These are phyloP conservation scores for Chrysocyon brachyurus DNA, from an alignment of 2,797 vertebrate species.

Conservation along the genomic window DNA sequence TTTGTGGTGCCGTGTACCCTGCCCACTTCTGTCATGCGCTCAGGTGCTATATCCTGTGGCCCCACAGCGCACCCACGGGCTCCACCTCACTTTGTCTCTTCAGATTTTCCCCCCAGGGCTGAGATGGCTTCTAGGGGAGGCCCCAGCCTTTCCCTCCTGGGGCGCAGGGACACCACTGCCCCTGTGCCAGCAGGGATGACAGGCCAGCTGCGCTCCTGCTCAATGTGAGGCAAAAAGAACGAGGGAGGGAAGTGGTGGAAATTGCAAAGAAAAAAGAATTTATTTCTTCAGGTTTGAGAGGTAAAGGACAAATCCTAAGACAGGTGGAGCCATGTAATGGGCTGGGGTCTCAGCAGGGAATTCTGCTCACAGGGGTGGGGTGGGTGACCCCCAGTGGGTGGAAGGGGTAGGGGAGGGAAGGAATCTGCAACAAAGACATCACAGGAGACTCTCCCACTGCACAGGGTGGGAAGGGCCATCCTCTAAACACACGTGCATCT, in stretches of 20 bases:
- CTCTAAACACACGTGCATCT: slow-evolving; percentile 78
- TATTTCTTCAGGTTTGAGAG: not conserved
- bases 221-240: not conserved
- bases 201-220: too few relatives aligned
- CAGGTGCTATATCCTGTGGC: rapidly evolving
- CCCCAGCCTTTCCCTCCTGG: not conserved
- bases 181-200: not conserved
- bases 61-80: rapidly evolving
- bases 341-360: rapidly evolving
- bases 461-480: slow-evolving; percentile 66
- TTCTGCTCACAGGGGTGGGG: too few relatives aligned
- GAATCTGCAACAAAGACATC: slow-evolving; percentile 73
- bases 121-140: not conserved
- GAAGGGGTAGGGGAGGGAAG: slow-evolving; percentile 60
- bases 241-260: not conserved
- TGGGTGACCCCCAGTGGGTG: not conserved
- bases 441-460: slow-evolving; percentile 57
- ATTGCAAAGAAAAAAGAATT: not conserved
- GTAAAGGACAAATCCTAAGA: not conserved
- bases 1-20: not conserved
- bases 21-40: rapidly evolving
- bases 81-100: not conserved
- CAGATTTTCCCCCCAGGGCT: not conserved
- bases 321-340: not conserved
- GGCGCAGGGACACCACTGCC: too few relatives aligned